Conservation (phyloP, 2,113 vertebrate genomes). For the Sapajus apella region DNA sequence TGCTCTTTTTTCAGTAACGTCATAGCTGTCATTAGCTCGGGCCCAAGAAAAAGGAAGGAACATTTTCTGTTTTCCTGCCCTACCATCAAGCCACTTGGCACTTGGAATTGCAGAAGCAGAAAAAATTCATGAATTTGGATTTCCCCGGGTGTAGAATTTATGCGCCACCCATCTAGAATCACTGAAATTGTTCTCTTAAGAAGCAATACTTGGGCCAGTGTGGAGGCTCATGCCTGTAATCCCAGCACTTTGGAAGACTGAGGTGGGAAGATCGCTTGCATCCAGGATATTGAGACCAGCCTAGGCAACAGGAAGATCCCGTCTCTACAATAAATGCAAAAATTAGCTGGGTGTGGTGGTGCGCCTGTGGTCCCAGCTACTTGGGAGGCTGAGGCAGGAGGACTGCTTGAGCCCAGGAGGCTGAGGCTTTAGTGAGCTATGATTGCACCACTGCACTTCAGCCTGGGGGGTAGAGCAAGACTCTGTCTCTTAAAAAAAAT, state of each 20-base stretch:
- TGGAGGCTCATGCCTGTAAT: not conserved
- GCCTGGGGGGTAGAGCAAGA: too few species aligned
- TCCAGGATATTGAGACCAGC: not conserved
- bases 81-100: accelerated
- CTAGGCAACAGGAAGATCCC: not conserved
- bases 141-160: not conserved
- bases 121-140: not conserved
- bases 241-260: not conserved
- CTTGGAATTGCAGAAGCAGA: not conserved
- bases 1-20: not conserved
- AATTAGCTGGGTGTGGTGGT: not conserved
- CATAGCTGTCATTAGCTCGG: not conserved
- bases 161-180: not conserved
- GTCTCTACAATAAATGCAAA: not conserved
- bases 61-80: too few species aligned
- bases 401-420: not conserved
- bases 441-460: too few species aligned
- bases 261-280: not conserved
- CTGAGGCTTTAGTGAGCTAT: not conserved
- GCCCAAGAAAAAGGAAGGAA: not conserved
- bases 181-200: not conserved
- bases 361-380: not conserved
- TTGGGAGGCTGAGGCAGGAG: not conserved
- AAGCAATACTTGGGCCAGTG: not conserved
- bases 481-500: not conserved